These are phyloP conservation scores for Armadillidium nasatum DNA, from an alignment of 1,140 invertebrate genomes.

Conservation along the genomic window DNA sequence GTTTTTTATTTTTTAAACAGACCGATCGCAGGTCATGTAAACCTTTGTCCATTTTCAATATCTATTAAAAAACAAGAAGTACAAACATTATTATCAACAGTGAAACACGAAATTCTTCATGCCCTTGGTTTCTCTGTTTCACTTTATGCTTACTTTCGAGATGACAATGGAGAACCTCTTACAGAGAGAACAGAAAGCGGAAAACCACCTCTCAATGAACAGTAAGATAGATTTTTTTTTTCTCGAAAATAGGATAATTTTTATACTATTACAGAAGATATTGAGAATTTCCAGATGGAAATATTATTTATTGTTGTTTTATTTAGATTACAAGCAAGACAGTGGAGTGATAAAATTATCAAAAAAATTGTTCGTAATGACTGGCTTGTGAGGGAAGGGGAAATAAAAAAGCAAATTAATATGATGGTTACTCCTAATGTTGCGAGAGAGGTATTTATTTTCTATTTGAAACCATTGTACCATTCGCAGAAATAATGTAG, in stretches of 20 bases:
- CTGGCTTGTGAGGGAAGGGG: conserved; percentile 79
- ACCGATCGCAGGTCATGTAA: conserved; percentile 96
- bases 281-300: no score
- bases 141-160: conserved; percentile 88
- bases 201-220: conserved; percentile 80
- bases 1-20: conserved; percentile 52
- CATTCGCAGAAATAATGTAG: no score
- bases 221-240: conserved; percentile 57
- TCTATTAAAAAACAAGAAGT: conserved; percentile 81
- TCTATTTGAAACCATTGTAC: no score
- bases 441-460: conserved; percentile 58
- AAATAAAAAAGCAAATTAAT: conserved; percentile 67
- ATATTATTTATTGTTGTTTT: no score
- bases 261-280: no score
- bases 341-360: conserved; percentile 89
- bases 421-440: conserved; percentile 92
- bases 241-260: neutral
- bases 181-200: conserved; percentile 77
- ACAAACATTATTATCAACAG: conserved; percentile 87
- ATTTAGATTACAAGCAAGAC: conserved; percentile 74
- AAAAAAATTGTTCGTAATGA: conserved; percentile 67
- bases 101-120: conserved; percentile 98
- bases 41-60: conserved; percentile 92
- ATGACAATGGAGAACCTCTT: conserved; percentile 75
- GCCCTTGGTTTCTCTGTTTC: conserved; percentile 93